Conservation (phyloP, 2,888 invertebrate genomes). For the Automeris io region DNA sequence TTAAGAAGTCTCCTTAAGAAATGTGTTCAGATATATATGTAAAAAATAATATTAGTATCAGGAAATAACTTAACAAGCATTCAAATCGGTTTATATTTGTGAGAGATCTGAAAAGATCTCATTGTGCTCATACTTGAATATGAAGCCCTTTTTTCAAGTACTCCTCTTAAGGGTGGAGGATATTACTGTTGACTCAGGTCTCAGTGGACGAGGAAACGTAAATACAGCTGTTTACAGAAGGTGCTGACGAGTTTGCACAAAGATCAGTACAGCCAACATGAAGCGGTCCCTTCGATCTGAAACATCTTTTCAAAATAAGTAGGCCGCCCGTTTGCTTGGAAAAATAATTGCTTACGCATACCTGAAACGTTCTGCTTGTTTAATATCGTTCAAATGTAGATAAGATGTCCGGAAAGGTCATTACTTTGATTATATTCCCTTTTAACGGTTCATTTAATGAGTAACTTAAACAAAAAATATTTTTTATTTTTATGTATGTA, state of each 20-base stretch:
- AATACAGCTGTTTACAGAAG: slow-evolving; percentile 46
- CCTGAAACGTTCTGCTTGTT: slow-evolving; percentile 6
- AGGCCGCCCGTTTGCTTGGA: slow-evolving; percentile 1
- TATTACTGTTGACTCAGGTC: slow-evolving; percentile 56
- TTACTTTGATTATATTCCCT: neutral
- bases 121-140: neutral
- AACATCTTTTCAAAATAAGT: slow-evolving; percentile 8
- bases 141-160: slow-evolving; percentile 20
- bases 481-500: neutral
- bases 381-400: slow-evolving; percentile 12
- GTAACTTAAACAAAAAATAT: no score
- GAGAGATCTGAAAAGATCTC: neutral
- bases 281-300: slow-evolving; percentile 7
- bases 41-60: no score
- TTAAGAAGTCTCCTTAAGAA: no score
- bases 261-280: slow-evolving; percentile 29
- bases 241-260: slow-evolving; percentile 36
- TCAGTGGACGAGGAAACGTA: slow-evolving; percentile 37
- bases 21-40: no score
- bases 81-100: slow-evolving; percentile 24
- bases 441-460: no score
- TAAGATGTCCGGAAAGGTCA: neutral
- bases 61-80: no score
- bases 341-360: slow-evolving; percentile 9
- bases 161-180: slow-evolving; percentile 33